Evolutionary conservation across 30 jellyfish, hydroid and myxozoan species (phyloP).

Genomic region (Cassiopea xamachana): DNA sequence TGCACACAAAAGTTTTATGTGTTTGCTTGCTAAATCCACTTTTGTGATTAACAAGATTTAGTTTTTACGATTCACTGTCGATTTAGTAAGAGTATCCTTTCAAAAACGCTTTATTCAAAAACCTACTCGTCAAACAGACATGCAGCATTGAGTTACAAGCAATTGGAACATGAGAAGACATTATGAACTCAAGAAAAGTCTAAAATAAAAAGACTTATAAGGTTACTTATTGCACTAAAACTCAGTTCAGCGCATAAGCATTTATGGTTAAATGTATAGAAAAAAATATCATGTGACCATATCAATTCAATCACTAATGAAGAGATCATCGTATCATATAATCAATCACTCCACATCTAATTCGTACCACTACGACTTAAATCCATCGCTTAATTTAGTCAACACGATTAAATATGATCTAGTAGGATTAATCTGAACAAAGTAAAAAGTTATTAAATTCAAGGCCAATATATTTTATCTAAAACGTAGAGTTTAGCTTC

Average conservation of each 20-base stretch:
- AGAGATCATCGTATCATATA: background rate
- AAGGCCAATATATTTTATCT: background rate
- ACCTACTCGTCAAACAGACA: background rate
- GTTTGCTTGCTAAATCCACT: conserved; percentile 46
- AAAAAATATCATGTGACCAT: background rate
- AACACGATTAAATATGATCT: background rate
- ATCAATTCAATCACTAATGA: background rate
- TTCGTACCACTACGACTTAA: background rate
- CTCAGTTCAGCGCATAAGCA: no score
- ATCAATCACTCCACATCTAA: background rate
- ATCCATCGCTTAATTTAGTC: background rate
- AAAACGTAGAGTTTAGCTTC: no score
- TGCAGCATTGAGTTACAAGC: background rate
- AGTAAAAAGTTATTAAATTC: background rate
- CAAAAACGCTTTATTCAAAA: background rate
- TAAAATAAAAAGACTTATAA: background rate
- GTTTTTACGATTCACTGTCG: conserved; percentile 8
- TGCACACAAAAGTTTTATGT: conserved; percentile 5
- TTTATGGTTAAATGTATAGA: no score
- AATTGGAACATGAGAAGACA: background rate
- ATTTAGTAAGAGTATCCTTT: background rate
- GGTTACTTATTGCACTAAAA: background rate
- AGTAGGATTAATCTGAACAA: background rate
- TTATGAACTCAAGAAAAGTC: background rate
- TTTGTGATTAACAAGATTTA: conserved; percentile 14